Evolutionary conservation across 2,888 invertebrate genomes (phyloP).

Genomic region (Drosophila antonietae): DNA sequence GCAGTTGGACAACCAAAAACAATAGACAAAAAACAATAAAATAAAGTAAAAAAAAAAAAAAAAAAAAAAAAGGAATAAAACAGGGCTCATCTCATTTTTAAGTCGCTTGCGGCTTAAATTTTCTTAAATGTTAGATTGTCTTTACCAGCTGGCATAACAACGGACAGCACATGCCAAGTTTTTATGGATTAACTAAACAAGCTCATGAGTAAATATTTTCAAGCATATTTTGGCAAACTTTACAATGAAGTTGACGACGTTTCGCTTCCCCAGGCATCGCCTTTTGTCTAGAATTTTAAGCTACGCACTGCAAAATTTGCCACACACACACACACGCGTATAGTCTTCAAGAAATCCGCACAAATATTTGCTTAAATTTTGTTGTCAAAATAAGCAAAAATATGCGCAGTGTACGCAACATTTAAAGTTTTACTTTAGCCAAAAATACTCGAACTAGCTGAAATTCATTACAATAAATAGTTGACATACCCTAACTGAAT

Average conservation of each 20-base stretch:
- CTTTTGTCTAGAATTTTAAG: slow-evolving; percentile 59
- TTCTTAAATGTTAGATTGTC: slow-evolving; percentile 78
- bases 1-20: slow-evolving; percentile 34
- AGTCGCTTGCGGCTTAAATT: slow-evolving; percentile 79
- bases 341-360: slow-evolving; percentile 67
- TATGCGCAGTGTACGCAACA: slow-evolving; percentile 28
- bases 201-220: slow-evolving; percentile 79
- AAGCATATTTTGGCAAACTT: slow-evolving; percentile 74
- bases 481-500: not conserved
- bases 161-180: slow-evolving; percentile 66
- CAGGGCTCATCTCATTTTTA: slow-evolving; percentile 67
- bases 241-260: slow-evolving; percentile 62
- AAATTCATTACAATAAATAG: slow-evolving; percentile 37
- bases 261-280: slow-evolving; percentile 7
- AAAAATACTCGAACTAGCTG: slow-evolving; percentile 10
- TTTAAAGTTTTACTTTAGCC: slow-evolving; percentile 25
- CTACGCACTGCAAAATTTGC: slow-evolving; percentile 71
- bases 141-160: slow-evolving; percentile 34
- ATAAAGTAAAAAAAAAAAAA: not conserved
- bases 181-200: slow-evolving; percentile 81
- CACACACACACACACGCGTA: slow-evolving; percentile 23
- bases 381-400: slow-evolving; percentile 56
- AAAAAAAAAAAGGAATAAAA: not conserved
- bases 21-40: not conserved
- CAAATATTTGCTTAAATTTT: slow-evolving; percentile 69